phyloP scores from a whole-genome alignment of 2,888 invertebrate species.

The Herminia tarsipennalis region DNA sequence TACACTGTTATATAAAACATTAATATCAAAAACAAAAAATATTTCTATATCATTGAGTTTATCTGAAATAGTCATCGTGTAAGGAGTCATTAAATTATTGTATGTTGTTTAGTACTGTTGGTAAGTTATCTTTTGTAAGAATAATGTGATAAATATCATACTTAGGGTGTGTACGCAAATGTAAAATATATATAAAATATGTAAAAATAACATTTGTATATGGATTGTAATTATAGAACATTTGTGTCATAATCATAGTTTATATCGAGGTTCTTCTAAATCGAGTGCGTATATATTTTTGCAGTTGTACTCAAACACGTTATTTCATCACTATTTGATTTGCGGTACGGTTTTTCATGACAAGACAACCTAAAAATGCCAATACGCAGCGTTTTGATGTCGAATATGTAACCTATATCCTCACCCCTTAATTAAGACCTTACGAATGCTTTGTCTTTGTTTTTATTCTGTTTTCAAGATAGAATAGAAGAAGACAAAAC shows the following conservation, averaged over 20 bases:
- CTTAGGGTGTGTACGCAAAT: conserved; percentile 62
- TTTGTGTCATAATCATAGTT: conserved; percentile 65
- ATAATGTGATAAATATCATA: conserved; percentile 74
- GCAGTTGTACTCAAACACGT: too few species aligned
- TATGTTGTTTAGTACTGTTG: conserved; percentile 67
- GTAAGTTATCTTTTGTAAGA: conserved; percentile 57
- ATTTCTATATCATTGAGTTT: conserved; percentile 32
- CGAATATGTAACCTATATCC: too few species aligned
- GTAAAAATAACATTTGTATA: conserved; percentile 57
- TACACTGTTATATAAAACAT: conserved; percentile 37
- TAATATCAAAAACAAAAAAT: conserved; percentile 30
- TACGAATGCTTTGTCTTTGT: too few species aligned
- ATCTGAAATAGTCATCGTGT: conserved; percentile 62
- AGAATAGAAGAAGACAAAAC: too few species aligned
- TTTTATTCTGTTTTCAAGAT: too few species aligned
- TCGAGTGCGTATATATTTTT: neutral
- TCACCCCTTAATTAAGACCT: too few species aligned
- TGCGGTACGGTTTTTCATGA: too few species aligned
- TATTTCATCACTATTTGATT: too few species aligned
- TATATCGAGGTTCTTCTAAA: conserved; percentile 12
- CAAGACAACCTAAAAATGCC: too few species aligned
- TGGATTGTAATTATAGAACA: conserved; percentile 62
- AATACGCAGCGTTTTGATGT: too few species aligned
- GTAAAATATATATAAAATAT: conserved; percentile 56
- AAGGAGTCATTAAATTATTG: conserved; percentile 78